phyloP scores from a whole-genome alignment of 1,140 invertebrate species.

The Drosophila quadrilineata region DNA sequence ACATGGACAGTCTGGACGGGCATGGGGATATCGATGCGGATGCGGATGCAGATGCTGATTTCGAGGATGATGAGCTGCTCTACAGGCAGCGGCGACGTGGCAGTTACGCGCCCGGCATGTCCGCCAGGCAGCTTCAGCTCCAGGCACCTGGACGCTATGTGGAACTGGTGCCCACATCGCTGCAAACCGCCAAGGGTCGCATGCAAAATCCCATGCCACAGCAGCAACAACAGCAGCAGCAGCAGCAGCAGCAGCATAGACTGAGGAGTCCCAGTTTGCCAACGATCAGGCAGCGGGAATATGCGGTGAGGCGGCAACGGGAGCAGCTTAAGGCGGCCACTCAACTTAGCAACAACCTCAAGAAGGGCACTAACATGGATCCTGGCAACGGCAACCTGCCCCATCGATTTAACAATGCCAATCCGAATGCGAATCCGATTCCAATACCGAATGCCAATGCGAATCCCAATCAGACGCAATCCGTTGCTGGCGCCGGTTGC shows the following conservation, averaged over 20 bases:
- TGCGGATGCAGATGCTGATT: conserved; percentile 51
- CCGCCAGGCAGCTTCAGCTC: conserved; percentile 49
- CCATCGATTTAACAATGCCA: conserved; percentile 59
- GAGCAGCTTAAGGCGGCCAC: conserved; percentile 39
- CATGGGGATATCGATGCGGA: conserved; percentile 36
- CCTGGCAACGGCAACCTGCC: conserved; percentile 47
- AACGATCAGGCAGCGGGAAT: conserved; percentile 62
- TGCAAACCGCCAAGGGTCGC: conserved; percentile 75
- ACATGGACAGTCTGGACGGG: conserved; percentile 65
- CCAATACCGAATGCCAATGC: conserved; percentile 46
- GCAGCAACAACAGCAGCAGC: conserved; percentile 33
- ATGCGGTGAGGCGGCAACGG: conserved; percentile 16
- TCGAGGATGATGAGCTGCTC: conserved; percentile 56
- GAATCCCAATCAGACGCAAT: conserved; percentile 17
- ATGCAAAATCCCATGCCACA: conserved; percentile 60
- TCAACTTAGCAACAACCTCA: conserved; percentile 27
- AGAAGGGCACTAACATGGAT: conserved; percentile 57
- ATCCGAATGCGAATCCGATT: conserved; percentile 30
- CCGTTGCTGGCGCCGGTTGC: conserved; percentile 57
- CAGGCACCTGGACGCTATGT: conserved; percentile 46
- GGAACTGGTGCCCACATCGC: conserved; percentile 54
- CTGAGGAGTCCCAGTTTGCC: conserved; percentile 78
- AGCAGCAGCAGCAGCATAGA: conserved; percentile 41
- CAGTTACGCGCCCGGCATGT: conserved; percentile 65
- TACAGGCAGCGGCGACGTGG: conserved; percentile 49